Evolutionary conservation across 2,113 vertebrate genomes (phyloP).

Genomic region (Melanocharis versteri): DNA sequence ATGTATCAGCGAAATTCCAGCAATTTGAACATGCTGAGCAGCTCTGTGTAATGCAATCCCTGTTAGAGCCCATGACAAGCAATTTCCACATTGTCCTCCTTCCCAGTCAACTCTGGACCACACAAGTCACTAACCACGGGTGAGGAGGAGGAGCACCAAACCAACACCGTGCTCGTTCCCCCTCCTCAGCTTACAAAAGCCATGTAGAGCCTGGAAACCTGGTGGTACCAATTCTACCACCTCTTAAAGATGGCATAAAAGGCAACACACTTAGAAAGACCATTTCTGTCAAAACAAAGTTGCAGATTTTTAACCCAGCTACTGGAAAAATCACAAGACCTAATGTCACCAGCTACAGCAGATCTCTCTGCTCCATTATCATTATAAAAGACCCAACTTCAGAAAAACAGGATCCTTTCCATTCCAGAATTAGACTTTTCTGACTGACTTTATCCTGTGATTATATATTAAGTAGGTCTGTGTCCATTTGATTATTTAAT

Average conservation of each 20-base stretch:
- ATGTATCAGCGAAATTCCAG: not conserved
- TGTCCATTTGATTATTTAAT: not conserved
- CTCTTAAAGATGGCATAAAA: not conserved
- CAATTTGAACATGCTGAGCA: not conserved
- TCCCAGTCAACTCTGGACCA: not conserved
- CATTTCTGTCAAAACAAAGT: not conserved
- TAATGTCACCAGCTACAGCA: not conserved
- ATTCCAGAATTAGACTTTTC: not conserved
- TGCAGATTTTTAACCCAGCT: not conserved
- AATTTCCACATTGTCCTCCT: not conserved
- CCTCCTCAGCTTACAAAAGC: not conserved
- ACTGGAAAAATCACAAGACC: not conserved
- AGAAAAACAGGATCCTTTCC: not conserved
- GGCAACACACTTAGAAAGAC: not conserved
- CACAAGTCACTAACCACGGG: not conserved
- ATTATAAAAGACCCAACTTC: not conserved
- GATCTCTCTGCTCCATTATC: not conserved
- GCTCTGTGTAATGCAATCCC: not conserved
- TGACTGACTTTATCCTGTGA: not conserved
- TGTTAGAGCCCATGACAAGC: not conserved
- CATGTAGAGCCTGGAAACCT: not conserved
- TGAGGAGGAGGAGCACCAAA: not conserved
- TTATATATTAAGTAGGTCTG: not conserved
- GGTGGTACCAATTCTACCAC: not conserved
- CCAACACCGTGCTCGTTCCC: not conserved